Conservation (phyloP, 2,888 invertebrate species). For the Drosophila conformis region DNA sequence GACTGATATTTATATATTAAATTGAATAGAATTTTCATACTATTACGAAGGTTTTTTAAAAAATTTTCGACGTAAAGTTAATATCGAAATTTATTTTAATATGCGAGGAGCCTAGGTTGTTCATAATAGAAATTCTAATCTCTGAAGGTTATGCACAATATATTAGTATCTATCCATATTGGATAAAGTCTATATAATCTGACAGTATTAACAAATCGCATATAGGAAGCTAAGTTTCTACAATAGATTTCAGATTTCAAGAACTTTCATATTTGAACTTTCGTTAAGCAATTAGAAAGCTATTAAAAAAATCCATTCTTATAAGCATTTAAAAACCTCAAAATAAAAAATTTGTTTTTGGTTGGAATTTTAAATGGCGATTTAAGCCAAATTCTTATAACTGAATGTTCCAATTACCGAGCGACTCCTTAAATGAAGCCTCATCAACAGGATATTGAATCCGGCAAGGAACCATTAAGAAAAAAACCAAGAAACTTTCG, state of each 20-base stretch:
- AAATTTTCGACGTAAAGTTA: background rate
- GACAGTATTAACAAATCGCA: background rate
- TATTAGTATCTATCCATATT: too few relatives aligned
- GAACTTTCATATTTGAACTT: background rate
- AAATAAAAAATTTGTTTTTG: background rate
- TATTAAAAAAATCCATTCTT: background rate
- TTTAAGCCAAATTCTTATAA: conserved; percentile 3
- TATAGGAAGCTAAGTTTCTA: background rate
- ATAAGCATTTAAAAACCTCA: background rate
- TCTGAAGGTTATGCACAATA: background rate
- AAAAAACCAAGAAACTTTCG: background rate
- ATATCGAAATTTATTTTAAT: background rate
- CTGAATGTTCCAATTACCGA: background rate
- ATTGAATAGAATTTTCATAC: background rate
- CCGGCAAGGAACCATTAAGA: background rate
- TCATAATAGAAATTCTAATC: background rate
- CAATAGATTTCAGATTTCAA: background rate
- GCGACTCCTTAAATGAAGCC: background rate
- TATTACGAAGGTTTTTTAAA: background rate
- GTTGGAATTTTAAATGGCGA: background rate
- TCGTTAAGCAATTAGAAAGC: background rate
- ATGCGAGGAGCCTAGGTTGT: background rate
- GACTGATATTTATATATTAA: background rate
- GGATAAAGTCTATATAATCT: background rate
- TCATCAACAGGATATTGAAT: background rate